Base-by-base conservation (phyloP, 2,888 invertebrate species). In the Coronaproctus castanopsis region DNA sequence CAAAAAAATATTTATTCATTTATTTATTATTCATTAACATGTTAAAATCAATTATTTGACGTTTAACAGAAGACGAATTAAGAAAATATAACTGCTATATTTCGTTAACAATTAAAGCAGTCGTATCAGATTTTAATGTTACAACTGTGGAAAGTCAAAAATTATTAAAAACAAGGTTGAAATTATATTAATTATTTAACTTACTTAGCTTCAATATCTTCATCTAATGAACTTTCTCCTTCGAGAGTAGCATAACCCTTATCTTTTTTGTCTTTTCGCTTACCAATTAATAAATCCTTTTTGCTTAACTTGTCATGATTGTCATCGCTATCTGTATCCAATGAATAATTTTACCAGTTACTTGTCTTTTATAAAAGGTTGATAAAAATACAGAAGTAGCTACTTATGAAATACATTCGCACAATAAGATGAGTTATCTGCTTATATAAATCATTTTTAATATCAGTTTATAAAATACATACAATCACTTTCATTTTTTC, bases 141-240 rank as follows among this genome's bases (percentile, higher is more conserved):
- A n/a, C n/a, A n/a, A n/a, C n/a, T n/a, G n/a, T n/a, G n/a, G n/a
- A n/a, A n/a, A n/a, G n/a, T n/a, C n/a, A n/a, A n/a, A n/a, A n/a
- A n/a, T n/a, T n/a, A n/a, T n/a, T n/a, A n/a, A n/a, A n/a, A n/a
- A n/a, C n/a, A n/a, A n/a, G n/a, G n/a, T n/a, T n/a, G n/a, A n/a
- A n/a, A n/a, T n/a, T n/a, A n/a, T n/a, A n/a, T n/a, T n/a, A n/a
- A n/a, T n/a, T n/a, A 3, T 14, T 24, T 22, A 3, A 63, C 66
- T 73, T 73, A 86, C 87, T 85, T 87, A 2, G 83, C 81, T 73
- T 87, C 88, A 51, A 81, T 76, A 67, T 87, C 87, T 67, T 89
- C 89, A 70, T 91, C 91, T 3, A 87, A 88, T 0, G 92, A 92
- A 69, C 92, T 91, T 72, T 90, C 90, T 52, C 91, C 92, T 72